A percentile compares a stretch with the other conserved stretches of the same genome.
Conservation (phyloP, 2,888 invertebrate genomes). For the Hipparchia semele region DNA sequence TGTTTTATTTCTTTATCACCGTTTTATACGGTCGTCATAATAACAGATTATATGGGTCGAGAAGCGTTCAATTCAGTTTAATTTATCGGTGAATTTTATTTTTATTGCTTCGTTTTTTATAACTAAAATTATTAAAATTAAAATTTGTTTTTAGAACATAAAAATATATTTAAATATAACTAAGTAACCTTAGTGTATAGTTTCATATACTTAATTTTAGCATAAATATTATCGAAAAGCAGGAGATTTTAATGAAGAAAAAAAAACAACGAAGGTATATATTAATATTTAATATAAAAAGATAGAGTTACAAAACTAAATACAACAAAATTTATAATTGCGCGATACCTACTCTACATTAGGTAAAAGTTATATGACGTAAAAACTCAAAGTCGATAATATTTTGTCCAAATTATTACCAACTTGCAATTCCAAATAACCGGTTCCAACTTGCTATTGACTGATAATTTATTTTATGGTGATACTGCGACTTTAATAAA, state of each 20-base stretch:
- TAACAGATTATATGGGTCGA: constrained; percentile 43
- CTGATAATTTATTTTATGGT: not conserved
- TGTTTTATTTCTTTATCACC: not conserved
- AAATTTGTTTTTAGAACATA: not conserved
- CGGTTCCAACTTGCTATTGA: not conserved
- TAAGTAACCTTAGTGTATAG: too few species aligned
- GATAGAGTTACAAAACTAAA: too few species aligned
- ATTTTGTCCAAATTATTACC: not conserved
- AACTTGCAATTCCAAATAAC: not conserved
- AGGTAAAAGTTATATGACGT: not conserved
- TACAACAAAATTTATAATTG: too few species aligned
- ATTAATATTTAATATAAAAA: too few species aligned
- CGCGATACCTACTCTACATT: not conserved
- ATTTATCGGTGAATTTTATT: constrained; percentile 1
- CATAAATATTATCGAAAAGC: too few species aligned
- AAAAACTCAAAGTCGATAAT: not conserved
- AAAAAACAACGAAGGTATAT: too few species aligned
- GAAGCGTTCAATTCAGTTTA: constrained; percentile 34
- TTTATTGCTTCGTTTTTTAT: not conserved
- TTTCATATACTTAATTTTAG: too few species aligned
- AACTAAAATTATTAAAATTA: not conserved
- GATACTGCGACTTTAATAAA: not conserved
- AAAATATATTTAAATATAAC: too few species aligned
- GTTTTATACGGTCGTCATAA: constrained; percentile 43
- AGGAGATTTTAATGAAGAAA: too few species aligned